These are phyloP conservation scores for Apostichopus californicus DNA, from an alignment of 35 echinoderm and acorn worm species.

Conservation along the genomic window DNA sequence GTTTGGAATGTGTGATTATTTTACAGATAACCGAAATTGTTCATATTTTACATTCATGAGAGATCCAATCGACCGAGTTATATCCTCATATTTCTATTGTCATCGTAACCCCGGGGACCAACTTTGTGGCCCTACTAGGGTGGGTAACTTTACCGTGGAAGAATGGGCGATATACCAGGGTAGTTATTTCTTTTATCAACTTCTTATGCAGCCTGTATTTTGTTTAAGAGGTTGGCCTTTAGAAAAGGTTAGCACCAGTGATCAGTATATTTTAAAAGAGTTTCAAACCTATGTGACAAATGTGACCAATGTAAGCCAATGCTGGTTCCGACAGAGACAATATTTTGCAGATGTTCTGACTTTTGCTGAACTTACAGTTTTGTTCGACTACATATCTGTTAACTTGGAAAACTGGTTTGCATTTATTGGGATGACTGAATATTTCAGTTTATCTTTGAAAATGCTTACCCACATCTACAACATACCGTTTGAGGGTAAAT, in stretches of 20 bases:
- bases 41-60: conserved; percentile 56
- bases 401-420: conserved; percentile 31
- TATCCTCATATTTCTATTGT: conserved; percentile 58
- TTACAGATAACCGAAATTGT: background rate
- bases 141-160: conserved; percentile 7
- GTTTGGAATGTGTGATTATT: conserved; percentile 29
- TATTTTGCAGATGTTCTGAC: background rate
- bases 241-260: background rate
- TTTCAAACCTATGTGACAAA: background rate
- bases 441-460: background rate
- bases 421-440: conserved; percentile 16
- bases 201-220: background rate
- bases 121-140: conserved; percentile 6
- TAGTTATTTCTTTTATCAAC: conserved; percentile 54
- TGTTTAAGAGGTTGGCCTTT: background rate
- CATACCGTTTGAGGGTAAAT: background rate
- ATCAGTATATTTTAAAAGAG: background rate
- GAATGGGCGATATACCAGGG: conserved; percentile 64
- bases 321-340: conserved; percentile 6
- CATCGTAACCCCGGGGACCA: background rate
- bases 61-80: conserved; percentile 37
- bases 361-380: background rate
- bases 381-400: background rate
- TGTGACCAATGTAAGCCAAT: background rate
- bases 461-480: background rate